These are phyloP conservation scores for Dufourea novaeangliae DNA, from an alignment of 1,140 invertebrate species.

Conservation along the genomic window DNA sequence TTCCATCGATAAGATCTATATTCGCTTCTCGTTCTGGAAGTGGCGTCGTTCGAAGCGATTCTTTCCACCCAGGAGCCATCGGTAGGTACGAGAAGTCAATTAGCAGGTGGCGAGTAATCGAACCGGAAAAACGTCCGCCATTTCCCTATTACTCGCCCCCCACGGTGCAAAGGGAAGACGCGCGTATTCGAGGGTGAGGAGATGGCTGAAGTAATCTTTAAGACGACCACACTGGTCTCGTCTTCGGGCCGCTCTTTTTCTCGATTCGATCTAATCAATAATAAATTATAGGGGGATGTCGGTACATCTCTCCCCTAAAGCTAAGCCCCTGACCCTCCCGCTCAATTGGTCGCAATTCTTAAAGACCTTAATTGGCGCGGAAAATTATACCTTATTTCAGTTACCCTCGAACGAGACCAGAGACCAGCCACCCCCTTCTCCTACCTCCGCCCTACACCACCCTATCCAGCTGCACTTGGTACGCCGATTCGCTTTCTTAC, in stretches of 20 bases:
- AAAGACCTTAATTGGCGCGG: slow-evolving; percentile 82
- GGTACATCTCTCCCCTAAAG: slow-evolving; percentile 77
- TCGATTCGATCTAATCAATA: slow-evolving; percentile 81
- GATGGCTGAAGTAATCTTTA: not conserved
- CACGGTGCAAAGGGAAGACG: not conserved
- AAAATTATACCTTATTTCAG: slow-evolving; percentile 82
- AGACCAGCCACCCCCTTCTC: slow-evolving; percentile 24
- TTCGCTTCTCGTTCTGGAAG: not conserved
- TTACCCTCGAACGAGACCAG: slow-evolving; percentile 66
- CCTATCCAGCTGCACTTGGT: slow-evolving; percentile 45
- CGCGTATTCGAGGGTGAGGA: not conserved
- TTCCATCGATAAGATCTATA: no score
- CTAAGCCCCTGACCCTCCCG: slow-evolving; percentile 79
- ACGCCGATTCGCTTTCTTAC: slow-evolving; percentile 46
- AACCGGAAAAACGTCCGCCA: slow-evolving; percentile 59
- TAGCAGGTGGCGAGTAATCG: slow-evolving; percentile 48
- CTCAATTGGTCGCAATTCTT: slow-evolving; percentile 82
- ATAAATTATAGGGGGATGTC: slow-evolving; percentile 80
- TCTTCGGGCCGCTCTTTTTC: slow-evolving; percentile 66
- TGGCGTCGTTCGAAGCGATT: not conserved
- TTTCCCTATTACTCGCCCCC: slow-evolving; percentile 43
- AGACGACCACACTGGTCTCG: not conserved
- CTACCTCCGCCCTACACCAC: slow-evolving; percentile 23
- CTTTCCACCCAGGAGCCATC: not conserved
- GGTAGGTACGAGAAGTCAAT: not conserved